Conservation (phyloP, 2,113 vertebrate genomes). For the Oostethus manadensis region DNA sequence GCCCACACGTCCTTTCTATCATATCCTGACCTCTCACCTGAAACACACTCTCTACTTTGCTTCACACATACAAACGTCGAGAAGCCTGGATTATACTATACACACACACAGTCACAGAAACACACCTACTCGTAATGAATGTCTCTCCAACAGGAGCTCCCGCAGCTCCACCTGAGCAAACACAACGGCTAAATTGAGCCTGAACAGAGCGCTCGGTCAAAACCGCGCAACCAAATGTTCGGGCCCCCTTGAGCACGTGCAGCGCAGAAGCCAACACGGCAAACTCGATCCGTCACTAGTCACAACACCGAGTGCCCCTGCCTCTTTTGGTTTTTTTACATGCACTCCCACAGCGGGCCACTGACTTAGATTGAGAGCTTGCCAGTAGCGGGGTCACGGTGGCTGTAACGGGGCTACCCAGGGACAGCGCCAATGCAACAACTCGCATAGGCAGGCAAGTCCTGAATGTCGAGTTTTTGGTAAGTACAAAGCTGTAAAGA, state of each 20-base stretch:
- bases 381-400: constrained; percentile 45
- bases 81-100: constrained; percentile 4
- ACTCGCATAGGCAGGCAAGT: constrained; percentile 17
- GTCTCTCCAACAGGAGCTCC: constrained; percentile 11
- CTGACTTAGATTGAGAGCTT: constrained; percentile 37
- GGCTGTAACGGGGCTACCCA: constrained; percentile 28
- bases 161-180: constrained; percentile 14
- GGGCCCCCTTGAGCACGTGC: constrained; percentile 27
- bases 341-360: constrained; percentile 28
- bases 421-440: constrained; percentile 25
- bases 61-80: not conserved
- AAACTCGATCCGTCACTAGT: constrained; percentile 27
- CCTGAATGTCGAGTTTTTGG: too few species aligned
- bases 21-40: constrained; percentile 37
- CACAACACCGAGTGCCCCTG: constrained; percentile 23
- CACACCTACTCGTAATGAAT: constrained; percentile 18
- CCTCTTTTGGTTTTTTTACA: constrained; percentile 1
- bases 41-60: constrained; percentile 13
- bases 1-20: constrained; percentile 10
- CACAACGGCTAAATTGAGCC: constrained; percentile 18
- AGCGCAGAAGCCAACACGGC: constrained; percentile 12
- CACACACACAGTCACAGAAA: constrained; percentile 4
- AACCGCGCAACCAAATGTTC: constrained; percentile 21
- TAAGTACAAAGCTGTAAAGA: too few species aligned
- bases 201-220: not conserved